Conservation (phyloP, 1,140 invertebrate species). For the Nasonia vitripennis region DNA sequence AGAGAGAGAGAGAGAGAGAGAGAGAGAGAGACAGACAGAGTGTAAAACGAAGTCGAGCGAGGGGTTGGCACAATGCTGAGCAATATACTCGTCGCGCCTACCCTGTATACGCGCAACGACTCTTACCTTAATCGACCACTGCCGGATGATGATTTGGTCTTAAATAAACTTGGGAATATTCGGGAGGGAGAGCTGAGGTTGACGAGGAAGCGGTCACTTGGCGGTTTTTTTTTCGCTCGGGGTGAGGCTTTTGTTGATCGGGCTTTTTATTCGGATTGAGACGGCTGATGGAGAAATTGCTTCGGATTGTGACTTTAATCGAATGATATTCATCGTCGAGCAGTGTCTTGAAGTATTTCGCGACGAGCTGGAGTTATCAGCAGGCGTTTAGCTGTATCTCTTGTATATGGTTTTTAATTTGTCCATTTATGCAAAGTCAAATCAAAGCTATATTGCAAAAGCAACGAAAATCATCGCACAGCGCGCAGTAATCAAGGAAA, state of each 20-base stretch:
- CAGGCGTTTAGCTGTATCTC: too few relatives aligned
- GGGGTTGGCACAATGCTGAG: conserved; percentile 51
- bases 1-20: too few relatives aligned
- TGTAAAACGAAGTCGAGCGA: conserved; percentile 42
- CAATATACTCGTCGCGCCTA: conserved; percentile 47
- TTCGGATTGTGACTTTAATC: background rate
- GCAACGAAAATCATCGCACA: background rate
- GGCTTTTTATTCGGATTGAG: background rate
- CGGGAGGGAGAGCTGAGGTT: background rate
- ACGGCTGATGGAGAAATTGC: background rate
- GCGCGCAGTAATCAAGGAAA: conserved; percentile 46
- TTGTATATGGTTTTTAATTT: too few relatives aligned
- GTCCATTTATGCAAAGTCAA: too few relatives aligned
- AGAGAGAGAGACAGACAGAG: background rate
- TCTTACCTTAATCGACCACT: conserved; percentile 61
- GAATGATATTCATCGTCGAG: too few relatives aligned
- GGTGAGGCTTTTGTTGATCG: background rate
- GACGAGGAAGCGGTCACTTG: conserved; percentile 32
- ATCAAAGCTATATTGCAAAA: background rate
- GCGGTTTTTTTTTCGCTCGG: background rate
- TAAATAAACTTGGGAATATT: conserved; percentile 58
- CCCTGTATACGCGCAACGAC: background rate
- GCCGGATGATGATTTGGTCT: conserved; percentile 59
- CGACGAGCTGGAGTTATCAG: too few relatives aligned
- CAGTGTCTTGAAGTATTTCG: too few relatives aligned